Conservation (phyloP, 2,797 vertebrate species). For the Phaenicophaeus curvirostris region DNA sequence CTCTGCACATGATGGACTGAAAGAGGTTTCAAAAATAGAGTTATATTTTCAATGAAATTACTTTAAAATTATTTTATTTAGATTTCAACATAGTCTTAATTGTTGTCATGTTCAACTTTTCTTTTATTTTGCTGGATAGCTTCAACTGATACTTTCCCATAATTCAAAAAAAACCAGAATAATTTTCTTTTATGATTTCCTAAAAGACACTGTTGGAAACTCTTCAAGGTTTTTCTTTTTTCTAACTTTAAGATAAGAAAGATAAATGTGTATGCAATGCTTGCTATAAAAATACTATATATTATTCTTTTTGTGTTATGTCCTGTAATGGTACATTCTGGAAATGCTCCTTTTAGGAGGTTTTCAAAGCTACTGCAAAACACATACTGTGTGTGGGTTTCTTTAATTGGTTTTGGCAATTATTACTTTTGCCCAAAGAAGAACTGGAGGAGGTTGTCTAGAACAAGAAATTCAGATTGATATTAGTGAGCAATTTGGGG, state of each 20-base stretch:
- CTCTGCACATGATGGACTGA: background rate
- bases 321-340: background rate
- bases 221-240: background rate
- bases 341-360: background rate
- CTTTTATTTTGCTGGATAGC: background rate
- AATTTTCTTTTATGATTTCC: background rate
- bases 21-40: background rate
- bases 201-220: background rate
- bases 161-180: background rate
- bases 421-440: background rate
- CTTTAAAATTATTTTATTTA: background rate
- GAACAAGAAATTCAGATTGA: background rate
- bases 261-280: background rate
- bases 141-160: background rate
- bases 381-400: accelerated
- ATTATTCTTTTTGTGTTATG: background rate
- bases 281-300: background rate
- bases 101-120: background rate
- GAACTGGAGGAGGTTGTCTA: background rate
- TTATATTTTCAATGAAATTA: background rate
- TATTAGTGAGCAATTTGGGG: background rate
- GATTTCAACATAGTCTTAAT: background rate
- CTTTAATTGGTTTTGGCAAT: background rate
- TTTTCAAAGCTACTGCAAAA: background rate
- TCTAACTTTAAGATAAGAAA: background rate